phyloP scores from a whole-genome alignment of 2,113 vertebrate species.

The Turdus rufiventris region DNA sequence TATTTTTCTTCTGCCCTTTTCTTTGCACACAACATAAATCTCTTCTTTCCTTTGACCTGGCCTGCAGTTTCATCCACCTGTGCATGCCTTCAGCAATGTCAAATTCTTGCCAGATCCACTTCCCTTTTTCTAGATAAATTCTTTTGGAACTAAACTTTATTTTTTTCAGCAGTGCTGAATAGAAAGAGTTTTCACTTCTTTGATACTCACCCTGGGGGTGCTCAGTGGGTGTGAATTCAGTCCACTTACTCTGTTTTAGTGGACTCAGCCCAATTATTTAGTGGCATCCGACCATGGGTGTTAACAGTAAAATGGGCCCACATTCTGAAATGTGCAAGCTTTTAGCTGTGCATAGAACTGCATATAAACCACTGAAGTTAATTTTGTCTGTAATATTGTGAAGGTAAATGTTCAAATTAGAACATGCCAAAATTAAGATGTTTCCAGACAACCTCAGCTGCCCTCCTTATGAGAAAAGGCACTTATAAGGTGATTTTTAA shows the following conservation, averaged over 20 bases:
- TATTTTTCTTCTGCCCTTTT: conserved; percentile 94
- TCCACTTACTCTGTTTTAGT: neutral
- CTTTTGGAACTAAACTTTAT: conserved; percentile 62
- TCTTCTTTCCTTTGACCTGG: conserved; percentile 85
- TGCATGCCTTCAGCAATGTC: conserved; percentile 86
- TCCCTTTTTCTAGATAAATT: conserved; percentile 52
- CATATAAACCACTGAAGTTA: neutral
- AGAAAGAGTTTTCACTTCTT: neutral
- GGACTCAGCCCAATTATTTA: neutral
- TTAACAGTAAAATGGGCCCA: neutral
- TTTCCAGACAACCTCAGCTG: neutral
- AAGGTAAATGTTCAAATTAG: neutral
- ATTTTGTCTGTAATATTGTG: neutral
- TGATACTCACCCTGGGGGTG: neutral
- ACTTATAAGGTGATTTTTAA: neutral
- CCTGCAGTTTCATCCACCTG: conserved; percentile 93
- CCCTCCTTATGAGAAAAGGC: neutral
- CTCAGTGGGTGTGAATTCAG: neutral
- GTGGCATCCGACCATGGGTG: neutral
- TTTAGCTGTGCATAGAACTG: neutral
- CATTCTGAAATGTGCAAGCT: neutral
- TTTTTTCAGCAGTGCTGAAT: conserved; percentile 11
- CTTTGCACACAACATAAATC: conserved; percentile 93
- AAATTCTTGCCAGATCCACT: conserved; percentile 63
- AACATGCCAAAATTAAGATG: neutral